Evolutionary conservation across 2,888 invertebrate species (phyloP).

Genomic region (Thumatha senex): DNA sequence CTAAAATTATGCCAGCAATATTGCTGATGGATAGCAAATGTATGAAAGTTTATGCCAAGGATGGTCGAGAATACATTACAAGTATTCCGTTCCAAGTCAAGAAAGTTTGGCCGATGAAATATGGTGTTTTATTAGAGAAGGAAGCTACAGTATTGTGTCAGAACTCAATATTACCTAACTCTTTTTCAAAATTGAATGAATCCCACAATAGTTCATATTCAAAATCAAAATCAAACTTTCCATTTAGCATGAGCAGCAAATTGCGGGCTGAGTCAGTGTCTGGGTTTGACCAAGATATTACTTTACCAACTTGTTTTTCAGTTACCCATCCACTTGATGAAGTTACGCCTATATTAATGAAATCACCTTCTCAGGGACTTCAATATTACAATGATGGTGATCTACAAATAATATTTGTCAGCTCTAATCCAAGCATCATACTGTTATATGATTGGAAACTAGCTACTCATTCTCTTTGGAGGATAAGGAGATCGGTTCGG

Average conservation of each 20-base stretch:
- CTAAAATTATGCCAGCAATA: constrained; percentile 85
- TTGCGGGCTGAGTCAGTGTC: constrained; percentile 64
- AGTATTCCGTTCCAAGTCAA: constrained; percentile 92
- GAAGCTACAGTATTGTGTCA: constrained; percentile 70
- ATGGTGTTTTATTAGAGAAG: constrained; percentile 93
- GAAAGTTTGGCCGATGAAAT: constrained; percentile 92
- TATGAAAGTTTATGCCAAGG: constrained; percentile 89
- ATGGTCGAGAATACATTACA: constrained; percentile 92
- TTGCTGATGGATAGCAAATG: constrained; percentile 90
- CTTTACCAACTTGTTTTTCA: constrained; percentile 92
- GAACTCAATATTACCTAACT: constrained; percentile 59
- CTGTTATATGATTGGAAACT: constrained; percentile 90
- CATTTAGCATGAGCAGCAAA: constrained; percentile 68
- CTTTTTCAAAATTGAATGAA: constrained; percentile 67
- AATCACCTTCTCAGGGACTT: constrained; percentile 83
- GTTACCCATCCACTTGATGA: constrained; percentile 96
- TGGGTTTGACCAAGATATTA: constrained; percentile 72
- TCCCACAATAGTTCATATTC: constrained; percentile 66
- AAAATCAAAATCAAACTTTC: constrained; percentile 51
- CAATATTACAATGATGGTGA: constrained; percentile 86
- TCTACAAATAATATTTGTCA: constrained; percentile 89
- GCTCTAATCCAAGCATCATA: constrained; percentile 90
- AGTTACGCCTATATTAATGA: constrained; percentile 91
- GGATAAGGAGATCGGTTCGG: constrained; percentile 88
- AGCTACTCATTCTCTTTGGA: constrained; percentile 92